These are phyloP conservation scores for Dioctria rufipes DNA, from an alignment of 2,888 invertebrate species.

Conservation along the genomic window DNA sequence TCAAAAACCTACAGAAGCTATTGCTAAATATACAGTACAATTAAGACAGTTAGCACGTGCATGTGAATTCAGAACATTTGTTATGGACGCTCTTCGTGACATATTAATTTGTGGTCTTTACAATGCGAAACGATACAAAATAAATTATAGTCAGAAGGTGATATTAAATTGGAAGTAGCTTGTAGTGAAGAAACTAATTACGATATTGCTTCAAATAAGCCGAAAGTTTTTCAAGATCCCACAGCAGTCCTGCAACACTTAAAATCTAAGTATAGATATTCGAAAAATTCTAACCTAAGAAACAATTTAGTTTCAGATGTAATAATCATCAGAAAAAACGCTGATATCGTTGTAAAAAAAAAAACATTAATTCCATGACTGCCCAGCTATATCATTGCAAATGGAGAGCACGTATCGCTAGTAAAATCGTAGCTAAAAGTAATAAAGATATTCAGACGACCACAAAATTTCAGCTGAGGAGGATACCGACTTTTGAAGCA, in stretches of 20 bases:
- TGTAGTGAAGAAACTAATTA: conserved; percentile 47
- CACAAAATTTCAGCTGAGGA: neutral
- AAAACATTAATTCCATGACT: neutral
- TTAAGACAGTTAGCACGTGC: conserved; percentile 51
- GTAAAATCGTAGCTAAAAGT: neutral
- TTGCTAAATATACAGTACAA: conserved; percentile 43
- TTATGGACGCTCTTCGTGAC: conserved; percentile 22
- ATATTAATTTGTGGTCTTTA: conserved; percentile 48
- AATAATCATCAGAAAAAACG: neutral
- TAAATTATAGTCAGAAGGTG: conserved; percentile 46
- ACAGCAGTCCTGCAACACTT: too few species aligned
- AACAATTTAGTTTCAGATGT: neutral
- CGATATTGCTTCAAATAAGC: conserved; percentile 30
- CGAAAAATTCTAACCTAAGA: neutral
- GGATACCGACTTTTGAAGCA: neutral
- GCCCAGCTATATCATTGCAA: conserved; percentile 1
- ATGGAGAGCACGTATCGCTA: neutral
- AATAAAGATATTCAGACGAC: neutral
- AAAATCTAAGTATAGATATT: too few species aligned
- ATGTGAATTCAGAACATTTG: conserved; percentile 20
- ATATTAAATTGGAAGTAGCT: conserved; percentile 47
- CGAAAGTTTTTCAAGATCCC: too few species aligned
- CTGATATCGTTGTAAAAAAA: neutral
- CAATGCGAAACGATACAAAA: conserved; percentile 48
- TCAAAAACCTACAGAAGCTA: conserved; percentile 35